Percentiles rank a stretch among this genome's conserved stretches.
phyloP scores from a whole-genome alignment of 2,797 vertebrate species.

The Sebastes taczanowskii region DNA sequence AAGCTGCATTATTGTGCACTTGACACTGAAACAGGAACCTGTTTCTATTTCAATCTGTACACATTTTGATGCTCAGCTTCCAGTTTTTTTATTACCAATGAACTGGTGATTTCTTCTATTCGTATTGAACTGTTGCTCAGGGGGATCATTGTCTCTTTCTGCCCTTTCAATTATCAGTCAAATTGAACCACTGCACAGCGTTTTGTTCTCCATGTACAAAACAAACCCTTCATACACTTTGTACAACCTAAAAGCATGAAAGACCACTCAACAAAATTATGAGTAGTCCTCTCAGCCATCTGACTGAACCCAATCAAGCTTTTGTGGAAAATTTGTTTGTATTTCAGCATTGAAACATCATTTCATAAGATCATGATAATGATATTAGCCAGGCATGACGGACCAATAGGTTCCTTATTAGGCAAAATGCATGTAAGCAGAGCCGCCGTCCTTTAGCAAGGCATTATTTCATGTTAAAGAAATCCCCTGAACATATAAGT shows the following conservation, averaged over 20 bases:
- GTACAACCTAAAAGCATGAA: not conserved
- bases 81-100: not conserved
- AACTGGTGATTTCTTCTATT: not conserved
- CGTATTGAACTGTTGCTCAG: not conserved
- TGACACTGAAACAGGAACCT: not conserved
- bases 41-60: not conserved
- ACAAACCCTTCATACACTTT: not conserved
- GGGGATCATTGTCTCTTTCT: not conserved
- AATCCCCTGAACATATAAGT: not conserved
- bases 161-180: not conserved
- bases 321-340: not conserved
- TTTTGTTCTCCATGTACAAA: not conserved
- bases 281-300: not conserved
- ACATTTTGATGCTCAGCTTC: not conserved
- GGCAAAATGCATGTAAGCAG: not conserved
- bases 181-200: not conserved
- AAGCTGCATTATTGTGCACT: not conserved
- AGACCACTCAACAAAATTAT: not conserved
- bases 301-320: not conserved
- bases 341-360: not conserved
- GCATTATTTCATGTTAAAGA: not conserved
- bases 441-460: not conserved
- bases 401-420: not conserved
- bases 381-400: not conserved
- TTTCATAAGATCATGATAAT: not conserved